Evolutionary conservation across 2,797 vertebrate genomes (phyloP), one percentile per base, ranked within the genome.

Genomic region (Pteropus rufus): DNA sequence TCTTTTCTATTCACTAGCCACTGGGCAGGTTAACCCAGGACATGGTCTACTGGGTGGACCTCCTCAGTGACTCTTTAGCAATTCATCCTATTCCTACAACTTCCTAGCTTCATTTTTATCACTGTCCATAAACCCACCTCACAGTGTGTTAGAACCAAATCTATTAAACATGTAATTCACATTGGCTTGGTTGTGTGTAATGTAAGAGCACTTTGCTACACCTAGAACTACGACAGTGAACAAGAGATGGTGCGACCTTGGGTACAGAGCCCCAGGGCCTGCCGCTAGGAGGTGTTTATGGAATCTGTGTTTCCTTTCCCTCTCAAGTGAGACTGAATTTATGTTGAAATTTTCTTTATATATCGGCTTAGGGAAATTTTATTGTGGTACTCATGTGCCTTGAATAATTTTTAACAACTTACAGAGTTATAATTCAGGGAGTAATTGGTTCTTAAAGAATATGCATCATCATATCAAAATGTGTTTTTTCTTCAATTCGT

Each of bases 311-410:
- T 69, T 89, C 11, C n/a, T 39, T 95, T 72, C 15, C 44, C 4
- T 91, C 39, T 60, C 85, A 69, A 73, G 16, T 24, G 49, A 70
- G 29, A 70, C 29, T 54, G 15, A 8, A 18, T 54, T 60, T 80
- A 18, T 41, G 14, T 60, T 95, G 77, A 92, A 54, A 24, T 70
- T 81, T 91, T 92, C 65, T 91, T 23, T 41, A 16, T 79, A 1
- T 56, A 1, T 93, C 52, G 56, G 31, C 39, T 87, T 60, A 69
- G 80, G 85, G 92, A 76, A 88, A 60, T 95, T 95, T 67, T 65
- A 46, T 9, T 62, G 10, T 81, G 52, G 18, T 84, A 34, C 64
- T 83, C n/a, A 10, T 52, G 49, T 54, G 52, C 34, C 14, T 41
- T 54, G 72, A 80, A 83, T 87, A 84, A 86, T 89, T 94, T 70